Base-by-base conservation (phyloP, 1,140 invertebrate species). In the Ostrea denselamellosa region DNA sequence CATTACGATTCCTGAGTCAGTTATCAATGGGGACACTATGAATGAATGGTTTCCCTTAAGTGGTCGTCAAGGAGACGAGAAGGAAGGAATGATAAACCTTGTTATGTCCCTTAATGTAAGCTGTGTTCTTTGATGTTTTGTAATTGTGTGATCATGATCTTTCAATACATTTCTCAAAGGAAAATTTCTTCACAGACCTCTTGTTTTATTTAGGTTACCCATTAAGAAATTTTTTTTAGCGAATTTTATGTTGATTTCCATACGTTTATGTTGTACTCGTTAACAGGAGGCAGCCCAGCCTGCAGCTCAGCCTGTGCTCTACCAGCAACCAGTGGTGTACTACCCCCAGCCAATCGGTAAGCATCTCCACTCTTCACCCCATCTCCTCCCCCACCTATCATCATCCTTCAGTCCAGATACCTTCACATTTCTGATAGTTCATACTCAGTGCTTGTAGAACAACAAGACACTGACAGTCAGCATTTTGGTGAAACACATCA, bases 31-130 rank as follows among this genome's bases (percentile, higher is more conserved):
- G 2, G 97, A 98, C 93, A 98, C 98, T 0, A 96, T 97, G 89
- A 98, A 99, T 95, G 97, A 99, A 93, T 99, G 98, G 98, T 98
- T 97, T 94, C 96, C 97, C 25, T 95, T 99, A 81, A 98, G 96
- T 95, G 98, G 98, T 44, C 98, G 98, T 94, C 98, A 98, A 95
- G 98, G 98, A 12, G 98, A 99, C 88, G 97, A 97, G 86, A 96
- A 97, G 93, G 98, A 99, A 95, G 98, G 98, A 56, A 96, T 97
- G 77, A 95, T 97, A 87, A 96, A 96, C 89, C 90, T 97, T 9
- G 95, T 96, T 25, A 93, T 97, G 83, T 95, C 95, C 34, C 96
- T 96, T 88, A 94, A 94, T 90, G 97, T 98, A 96, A 96, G 96
- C 95, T 52, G 12, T 51, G 9, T 34, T 2, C 71, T 12, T 28